These are phyloP conservation scores for Otus sunia DNA, from an alignment of 2,113 vertebrate genomes.

Conservation along the genomic window DNA sequence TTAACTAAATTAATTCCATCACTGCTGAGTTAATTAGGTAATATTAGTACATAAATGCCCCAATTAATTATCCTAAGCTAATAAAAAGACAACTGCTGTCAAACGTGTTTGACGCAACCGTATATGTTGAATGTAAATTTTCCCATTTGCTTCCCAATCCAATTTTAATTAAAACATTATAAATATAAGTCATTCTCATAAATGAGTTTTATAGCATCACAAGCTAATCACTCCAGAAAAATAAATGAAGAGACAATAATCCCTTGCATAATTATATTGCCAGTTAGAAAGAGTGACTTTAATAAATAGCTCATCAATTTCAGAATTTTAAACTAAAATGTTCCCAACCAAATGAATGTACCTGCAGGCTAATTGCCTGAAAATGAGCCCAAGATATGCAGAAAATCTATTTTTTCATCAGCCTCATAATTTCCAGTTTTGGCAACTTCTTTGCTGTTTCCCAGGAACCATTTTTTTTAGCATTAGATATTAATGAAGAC, in stretches of 20 bases:
- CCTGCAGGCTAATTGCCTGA: constrained; percentile 39
- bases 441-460: background rate
- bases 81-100: constrained; percentile 56
- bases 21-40: constrained; percentile 67
- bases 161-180: constrained; percentile 57
- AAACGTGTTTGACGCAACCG: constrained; percentile 20
- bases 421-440: background rate
- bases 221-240: constrained; percentile 58
- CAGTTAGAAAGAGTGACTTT: constrained; percentile 25
- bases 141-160: constrained; percentile 40
- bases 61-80: constrained; percentile 73
- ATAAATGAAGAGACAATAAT: constrained; percentile 54
- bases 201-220: constrained; percentile 47
- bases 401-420: background rate
- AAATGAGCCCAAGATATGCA: constrained; percentile 25
- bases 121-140: constrained; percentile 46
- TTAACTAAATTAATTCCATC: constrained; percentile 68
- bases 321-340: background rate
- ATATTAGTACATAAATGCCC: constrained; percentile 71
- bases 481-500: background rate
- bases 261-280: constrained; percentile 45
- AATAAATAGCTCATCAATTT: constrained; percentile 57
- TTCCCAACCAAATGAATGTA: constrained; percentile 7
- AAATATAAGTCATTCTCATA: constrained; percentile 46
- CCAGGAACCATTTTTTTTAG: background rate